Evolutionary conservation across 2,888 invertebrate genomes (phyloP).

Genomic region (Macrosoma leucophasiata): DNA sequence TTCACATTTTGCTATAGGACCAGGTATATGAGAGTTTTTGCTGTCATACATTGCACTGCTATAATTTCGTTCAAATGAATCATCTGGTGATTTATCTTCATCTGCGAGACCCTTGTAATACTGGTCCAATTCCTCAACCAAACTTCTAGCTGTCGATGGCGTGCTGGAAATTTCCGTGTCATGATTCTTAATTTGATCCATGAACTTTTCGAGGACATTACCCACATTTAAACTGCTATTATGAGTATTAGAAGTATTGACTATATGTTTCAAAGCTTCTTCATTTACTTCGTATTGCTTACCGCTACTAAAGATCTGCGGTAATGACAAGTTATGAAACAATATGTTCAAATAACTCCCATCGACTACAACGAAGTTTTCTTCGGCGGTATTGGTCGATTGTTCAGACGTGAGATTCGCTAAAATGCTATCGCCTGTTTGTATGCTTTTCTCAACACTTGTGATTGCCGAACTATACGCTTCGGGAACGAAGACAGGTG

Average conservation of each 20-base stretch:
- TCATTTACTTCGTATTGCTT: constrained; percentile 68
- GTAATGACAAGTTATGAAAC: constrained; percentile 53
- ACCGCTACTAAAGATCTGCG: constrained; percentile 57
- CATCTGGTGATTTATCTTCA: constrained; percentile 31
- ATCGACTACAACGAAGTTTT: constrained; percentile 56
- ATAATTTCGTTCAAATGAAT: constrained; percentile 27
- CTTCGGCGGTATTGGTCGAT: constrained; percentile 40
- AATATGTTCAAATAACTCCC: constrained; percentile 63
- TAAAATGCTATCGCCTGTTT: constrained; percentile 45
- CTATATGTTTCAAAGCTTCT: constrained; percentile 55
- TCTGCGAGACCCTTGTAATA: constrained; percentile 51
- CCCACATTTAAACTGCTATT: constrained; percentile 33
- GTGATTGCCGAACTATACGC: constrained; percentile 20
- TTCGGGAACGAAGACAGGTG: constrained; percentile 16
- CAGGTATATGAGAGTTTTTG: constrained; percentile 1
- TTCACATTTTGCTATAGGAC: no score
- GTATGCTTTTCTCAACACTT: constrained; percentile 55
- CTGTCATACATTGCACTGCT: constrained; percentile 23
- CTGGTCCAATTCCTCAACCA: constrained; percentile 62
- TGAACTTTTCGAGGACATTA: constrained; percentile 43
- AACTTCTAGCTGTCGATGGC: constrained; percentile 61
- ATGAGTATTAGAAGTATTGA: constrained; percentile 44
- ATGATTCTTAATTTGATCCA: constrained; percentile 47
- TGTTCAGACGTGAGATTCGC: constrained; percentile 25
- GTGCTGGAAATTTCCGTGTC: constrained; percentile 45